Evolutionary conservation across 2,797 vertebrate species (phyloP).

Genomic region (Centroberyx gerrardi): DNA sequence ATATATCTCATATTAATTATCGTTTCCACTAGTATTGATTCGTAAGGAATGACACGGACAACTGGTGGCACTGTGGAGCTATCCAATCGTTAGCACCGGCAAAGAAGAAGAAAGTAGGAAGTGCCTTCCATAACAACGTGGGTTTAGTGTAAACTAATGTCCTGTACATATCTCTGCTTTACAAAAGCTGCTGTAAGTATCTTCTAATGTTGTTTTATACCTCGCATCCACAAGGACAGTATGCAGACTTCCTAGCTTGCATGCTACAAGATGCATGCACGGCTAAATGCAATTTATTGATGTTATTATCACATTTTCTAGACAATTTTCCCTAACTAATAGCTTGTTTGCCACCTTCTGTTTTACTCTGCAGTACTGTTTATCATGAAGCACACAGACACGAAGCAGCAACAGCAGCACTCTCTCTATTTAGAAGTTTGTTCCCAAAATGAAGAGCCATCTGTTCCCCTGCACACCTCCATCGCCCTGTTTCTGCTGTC

Average conservation of each 20-base stretch:
- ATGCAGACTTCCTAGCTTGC: too few relatives aligned
- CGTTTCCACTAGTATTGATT: too few relatives aligned
- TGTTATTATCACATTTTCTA: too few relatives aligned
- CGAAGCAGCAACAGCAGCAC: conserved; percentile 72
- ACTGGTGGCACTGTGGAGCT: conserved; percentile 48
- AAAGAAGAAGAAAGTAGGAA: conserved; percentile 49
- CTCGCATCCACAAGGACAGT: too few relatives aligned
- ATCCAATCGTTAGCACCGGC: background rate
- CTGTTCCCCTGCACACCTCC: conserved; percentile 92
- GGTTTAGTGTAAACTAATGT: background rate
- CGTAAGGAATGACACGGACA: background rate
- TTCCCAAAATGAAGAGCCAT: conserved; percentile 72
- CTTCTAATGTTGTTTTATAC: background rate
- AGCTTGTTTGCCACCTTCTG: background rate
- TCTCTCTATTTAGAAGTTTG: conserved; percentile 89
- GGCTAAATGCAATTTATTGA: background rate
- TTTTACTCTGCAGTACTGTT: conserved; percentile 8
- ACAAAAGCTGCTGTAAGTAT: conserved; percentile 44
- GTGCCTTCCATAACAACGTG: conserved; percentile 58
- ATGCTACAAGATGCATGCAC: background rate
- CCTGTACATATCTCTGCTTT: background rate
- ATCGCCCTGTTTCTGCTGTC: conserved; percentile 93
- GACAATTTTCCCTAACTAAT: too few relatives aligned
- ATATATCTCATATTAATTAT: background rate
- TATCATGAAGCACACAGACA: conserved; percentile 85